Evolutionary conservation across 2,113 vertebrate genomes (phyloP).

Genomic region (Chaetura pelagica): DNA sequence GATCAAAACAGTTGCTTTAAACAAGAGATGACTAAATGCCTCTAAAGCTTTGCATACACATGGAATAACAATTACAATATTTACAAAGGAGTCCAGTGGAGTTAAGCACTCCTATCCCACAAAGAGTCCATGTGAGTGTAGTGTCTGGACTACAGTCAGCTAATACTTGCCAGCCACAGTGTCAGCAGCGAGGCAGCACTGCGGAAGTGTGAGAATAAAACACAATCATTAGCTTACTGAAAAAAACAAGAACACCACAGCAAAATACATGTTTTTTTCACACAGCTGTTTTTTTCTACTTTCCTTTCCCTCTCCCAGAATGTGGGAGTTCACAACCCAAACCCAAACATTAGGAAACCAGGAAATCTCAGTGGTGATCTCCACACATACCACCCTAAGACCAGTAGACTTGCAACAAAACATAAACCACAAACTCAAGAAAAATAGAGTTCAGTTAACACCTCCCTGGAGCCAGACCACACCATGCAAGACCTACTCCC

Average conservation of each 20-base stretch:
- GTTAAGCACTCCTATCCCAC: not conserved
- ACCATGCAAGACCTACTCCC: not conserved
- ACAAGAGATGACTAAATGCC: not conserved
- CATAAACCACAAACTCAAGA: not conserved
- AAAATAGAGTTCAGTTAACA: not conserved
- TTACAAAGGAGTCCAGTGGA: not conserved
- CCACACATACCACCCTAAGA: not conserved
- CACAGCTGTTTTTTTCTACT: not conserved
- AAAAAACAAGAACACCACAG: not conserved
- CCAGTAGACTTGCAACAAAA: not conserved
- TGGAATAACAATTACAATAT: not conserved
- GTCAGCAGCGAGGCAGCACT: not conserved
- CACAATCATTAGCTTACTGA: not conserved
- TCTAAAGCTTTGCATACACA: not conserved
- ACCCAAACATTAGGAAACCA: not conserved
- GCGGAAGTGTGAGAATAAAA: constrained; percentile 1
- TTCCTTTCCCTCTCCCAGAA: not conserved
- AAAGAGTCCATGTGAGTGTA: not conserved
- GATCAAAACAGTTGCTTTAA: not conserved
- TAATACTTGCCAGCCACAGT: not conserved
- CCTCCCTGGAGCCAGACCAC: not conserved
- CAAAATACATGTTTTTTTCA: constrained; percentile 23
- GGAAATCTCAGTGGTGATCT: not conserved
- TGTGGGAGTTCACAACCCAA: constrained; percentile 15
- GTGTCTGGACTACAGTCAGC: not conserved